A percentile compares a stretch with the other conserved stretches of the same genome.
phyloP scores from a whole-genome alignment of 2,113 vertebrate genomes.

The Eulemur rufifrons region DNA sequence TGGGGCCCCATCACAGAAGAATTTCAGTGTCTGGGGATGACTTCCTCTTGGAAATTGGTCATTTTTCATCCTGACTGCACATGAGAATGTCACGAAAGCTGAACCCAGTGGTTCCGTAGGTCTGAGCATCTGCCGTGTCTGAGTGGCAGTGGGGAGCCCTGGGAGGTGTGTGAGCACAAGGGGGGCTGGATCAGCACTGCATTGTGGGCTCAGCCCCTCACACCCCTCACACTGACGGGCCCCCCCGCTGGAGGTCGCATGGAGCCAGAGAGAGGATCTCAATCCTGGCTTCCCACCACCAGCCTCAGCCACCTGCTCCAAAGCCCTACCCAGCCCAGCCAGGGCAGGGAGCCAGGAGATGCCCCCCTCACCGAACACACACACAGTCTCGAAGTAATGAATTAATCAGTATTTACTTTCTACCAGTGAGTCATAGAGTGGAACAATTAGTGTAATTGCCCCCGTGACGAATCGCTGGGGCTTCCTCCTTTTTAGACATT shows the following conservation, averaged over 20 bases:
- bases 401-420: constrained; percentile 82
- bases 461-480: constrained; percentile 74
- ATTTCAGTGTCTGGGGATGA: not conserved
- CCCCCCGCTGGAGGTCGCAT: not conserved
- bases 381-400: constrained; percentile 70
- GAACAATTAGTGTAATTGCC: constrained; percentile 79
- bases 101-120: not conserved
- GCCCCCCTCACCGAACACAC: constrained; percentile 21
- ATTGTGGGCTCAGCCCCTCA: not conserved
- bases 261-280: not conserved
- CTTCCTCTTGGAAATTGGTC: not conserved
- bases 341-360: constrained; percentile 63
- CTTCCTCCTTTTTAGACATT: constrained; percentile 60
- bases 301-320: constrained; percentile 49
- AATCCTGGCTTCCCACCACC: constrained; percentile 1
- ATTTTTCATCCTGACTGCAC: not conserved
- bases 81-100: not conserved
- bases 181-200: not conserved
- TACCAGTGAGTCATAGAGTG: constrained; percentile 76
- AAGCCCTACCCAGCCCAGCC: not conserved
- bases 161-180: not conserved
- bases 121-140: not conserved
- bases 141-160: not conserved
- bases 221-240: not conserved
- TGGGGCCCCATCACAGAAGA: not conserved